Base-by-base conservation (phyloP, 2,888 invertebrate genomes). In the Corbicula japonica region DNA sequence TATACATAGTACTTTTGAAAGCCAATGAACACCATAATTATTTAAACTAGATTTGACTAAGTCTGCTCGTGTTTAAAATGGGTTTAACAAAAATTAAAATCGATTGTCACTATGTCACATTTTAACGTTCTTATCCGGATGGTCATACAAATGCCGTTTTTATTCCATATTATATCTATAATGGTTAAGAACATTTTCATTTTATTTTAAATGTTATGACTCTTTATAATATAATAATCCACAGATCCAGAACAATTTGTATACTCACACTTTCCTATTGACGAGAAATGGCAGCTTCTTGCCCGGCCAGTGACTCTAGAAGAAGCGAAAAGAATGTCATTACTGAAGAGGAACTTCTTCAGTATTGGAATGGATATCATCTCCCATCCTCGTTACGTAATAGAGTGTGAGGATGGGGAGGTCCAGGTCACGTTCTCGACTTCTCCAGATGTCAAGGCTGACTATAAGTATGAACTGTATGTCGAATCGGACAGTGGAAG, bases 281-380 rank as follows among this genome's bases (percentile, higher is more conserved):
- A 86, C 52, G 86, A 87, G 30, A 84, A 84, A 71, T 90, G 88
- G 87, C 90, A 90, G 74, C 83, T 90, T 1, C 62, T 89, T 23
- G 87, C 88, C 12, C 73, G 87, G 48, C 82, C 87, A 0, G 75
- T 90, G 23, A 77, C 86, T 1, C 77, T 87, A 2, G 81, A 80
- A 8, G 89, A 89, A 56, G 88, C 88, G 6, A 81, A 78, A 26
- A 70, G 84, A n/a, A 74, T 85, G 61, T 80, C 88, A 6, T 78
- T 85, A 26, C 66, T 88, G 12, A 84, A 88, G 48, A 83, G 88
- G 18, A 86, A 87, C 63, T 89, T 88, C 58, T 87, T 87, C 72
- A 81, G 85, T 28, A 74, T 86, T 21, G 72, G 77, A 10, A 75
- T 88, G 73, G 80, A 80, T 28, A 83, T 87, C 21, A 74, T 84